Conservation (phyloP, 2,797 vertebrate genomes). For the Karalla daura region DNA sequence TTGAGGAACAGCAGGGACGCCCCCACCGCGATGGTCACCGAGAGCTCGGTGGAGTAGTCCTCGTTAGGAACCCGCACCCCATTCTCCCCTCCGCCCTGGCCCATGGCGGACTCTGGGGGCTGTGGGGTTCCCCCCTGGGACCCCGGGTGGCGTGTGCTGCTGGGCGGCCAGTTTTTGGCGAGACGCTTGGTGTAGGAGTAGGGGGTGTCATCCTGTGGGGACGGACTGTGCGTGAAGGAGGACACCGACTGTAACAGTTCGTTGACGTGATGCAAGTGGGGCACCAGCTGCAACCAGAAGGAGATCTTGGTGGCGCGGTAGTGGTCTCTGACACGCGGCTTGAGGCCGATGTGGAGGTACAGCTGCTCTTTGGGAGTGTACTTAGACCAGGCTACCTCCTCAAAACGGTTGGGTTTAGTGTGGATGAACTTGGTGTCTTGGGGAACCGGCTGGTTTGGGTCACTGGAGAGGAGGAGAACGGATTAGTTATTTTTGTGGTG, state of each 20-base stretch:
- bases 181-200: conserved; percentile 94
- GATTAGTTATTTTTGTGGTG: neutral
- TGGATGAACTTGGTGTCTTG: conserved; percentile 99
- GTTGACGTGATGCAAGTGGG: conserved; percentile 94
- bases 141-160: conserved; percentile 93
- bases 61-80: conserved; percentile 88
- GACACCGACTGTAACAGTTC: conserved; percentile 97
- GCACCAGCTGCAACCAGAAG: conserved; percentile 97
- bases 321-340: conserved; percentile 94
- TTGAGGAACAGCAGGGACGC: conserved; percentile 95
- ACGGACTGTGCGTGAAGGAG: conserved; percentile 95
- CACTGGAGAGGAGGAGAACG: conserved; percentile 76
- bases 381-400: conserved; percentile 98
- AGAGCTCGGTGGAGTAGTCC: conserved; percentile 95
- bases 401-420: conserved; percentile 98
- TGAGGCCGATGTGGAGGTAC: conserved; percentile 96
- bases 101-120: conserved; percentile 86
- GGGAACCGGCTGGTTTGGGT: conserved; percentile 96
- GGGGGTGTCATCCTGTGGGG: conserved; percentile 93
- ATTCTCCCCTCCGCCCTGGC: conserved; percentile 83
- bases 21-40: conserved; percentile 95
- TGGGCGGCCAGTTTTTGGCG: conserved; percentile 89
- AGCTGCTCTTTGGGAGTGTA: conserved; percentile 98
- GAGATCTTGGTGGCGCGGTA: conserved; percentile 98
- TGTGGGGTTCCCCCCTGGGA: conserved; percentile 90